Conservation (phyloP, 2,113 vertebrate species). For the Elachura formosa region DNA sequence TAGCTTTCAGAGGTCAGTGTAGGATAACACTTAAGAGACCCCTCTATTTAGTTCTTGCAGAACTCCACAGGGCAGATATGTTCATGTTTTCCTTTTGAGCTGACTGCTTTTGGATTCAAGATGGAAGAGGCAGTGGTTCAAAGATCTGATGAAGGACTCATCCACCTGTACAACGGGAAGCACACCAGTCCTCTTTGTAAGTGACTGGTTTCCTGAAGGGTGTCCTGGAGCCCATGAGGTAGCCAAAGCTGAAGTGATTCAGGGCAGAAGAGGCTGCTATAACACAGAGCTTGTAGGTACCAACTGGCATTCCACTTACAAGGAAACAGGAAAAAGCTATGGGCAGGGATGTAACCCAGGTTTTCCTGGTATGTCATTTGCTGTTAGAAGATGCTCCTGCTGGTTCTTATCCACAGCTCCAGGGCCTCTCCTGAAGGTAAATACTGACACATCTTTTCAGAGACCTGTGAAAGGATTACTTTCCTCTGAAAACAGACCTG, state of each 20-base stretch:
- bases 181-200: background rate
- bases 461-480: background rate
- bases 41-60: background rate
- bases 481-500: background rate
- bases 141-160: background rate
- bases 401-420: background rate
- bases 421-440: background rate
- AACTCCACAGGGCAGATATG: background rate
- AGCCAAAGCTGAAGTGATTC: background rate
- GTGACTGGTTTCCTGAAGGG: background rate
- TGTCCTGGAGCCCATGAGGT: background rate
- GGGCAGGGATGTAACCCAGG: background rate
- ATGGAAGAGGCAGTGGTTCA: accelerated
- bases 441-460: background rate
- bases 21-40: background rate
- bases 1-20: background rate
- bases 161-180: no score
- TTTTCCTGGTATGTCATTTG: background rate
- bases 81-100: background rate
- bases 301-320: background rate
- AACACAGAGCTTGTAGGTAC: background rate
- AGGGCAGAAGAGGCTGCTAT: background rate
- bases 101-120: background rate
- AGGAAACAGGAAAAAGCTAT: background rate
- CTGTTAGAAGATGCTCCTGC: background rate